Evolutionary conservation across 2,113 vertebrate genomes (phyloP).

Genomic region (Aphyosemion australe): DNA sequence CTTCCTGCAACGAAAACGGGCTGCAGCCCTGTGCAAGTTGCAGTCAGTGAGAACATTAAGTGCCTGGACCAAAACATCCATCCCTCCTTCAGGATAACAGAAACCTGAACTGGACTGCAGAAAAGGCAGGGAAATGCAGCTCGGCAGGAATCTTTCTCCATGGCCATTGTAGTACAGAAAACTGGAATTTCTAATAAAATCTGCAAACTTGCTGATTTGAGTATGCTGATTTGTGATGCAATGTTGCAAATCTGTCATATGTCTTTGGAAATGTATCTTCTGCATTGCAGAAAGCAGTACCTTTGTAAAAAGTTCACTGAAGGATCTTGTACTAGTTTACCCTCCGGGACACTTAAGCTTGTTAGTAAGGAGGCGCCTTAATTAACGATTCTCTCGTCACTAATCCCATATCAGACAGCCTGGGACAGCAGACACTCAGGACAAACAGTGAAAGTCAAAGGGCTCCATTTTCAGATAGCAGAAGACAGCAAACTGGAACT

Average conservation of each 20-base stretch:
- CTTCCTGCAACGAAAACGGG: constrained; percentile 96
- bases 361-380: constrained; percentile 40
- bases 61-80: constrained; percentile 59
- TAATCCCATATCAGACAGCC: constrained; percentile 62
- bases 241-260: background rate
- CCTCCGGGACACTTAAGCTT: constrained; percentile 38
- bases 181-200: constrained; percentile 68
- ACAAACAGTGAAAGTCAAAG: constrained; percentile 46
- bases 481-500: constrained; percentile 26
- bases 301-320: background rate
- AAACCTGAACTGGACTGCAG: constrained; percentile 40
- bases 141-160: constrained; percentile 49
- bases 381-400: constrained; percentile 33
- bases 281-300: too few species aligned
- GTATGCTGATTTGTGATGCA: background rate
- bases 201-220: constrained; percentile 9
- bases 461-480: constrained; percentile 36
- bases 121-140: constrained; percentile 11
- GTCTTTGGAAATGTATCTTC: too few species aligned
- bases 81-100: background rate
- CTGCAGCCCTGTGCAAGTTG: constrained; percentile 92
- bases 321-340: constrained; percentile 21
- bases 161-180: constrained; percentile 55
- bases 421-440: constrained; percentile 19
- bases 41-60: constrained; percentile 72